These are phyloP conservation scores for Cacatua alba DNA, from an alignment of 2,113 vertebrate species.

Conservation along the genomic window DNA sequence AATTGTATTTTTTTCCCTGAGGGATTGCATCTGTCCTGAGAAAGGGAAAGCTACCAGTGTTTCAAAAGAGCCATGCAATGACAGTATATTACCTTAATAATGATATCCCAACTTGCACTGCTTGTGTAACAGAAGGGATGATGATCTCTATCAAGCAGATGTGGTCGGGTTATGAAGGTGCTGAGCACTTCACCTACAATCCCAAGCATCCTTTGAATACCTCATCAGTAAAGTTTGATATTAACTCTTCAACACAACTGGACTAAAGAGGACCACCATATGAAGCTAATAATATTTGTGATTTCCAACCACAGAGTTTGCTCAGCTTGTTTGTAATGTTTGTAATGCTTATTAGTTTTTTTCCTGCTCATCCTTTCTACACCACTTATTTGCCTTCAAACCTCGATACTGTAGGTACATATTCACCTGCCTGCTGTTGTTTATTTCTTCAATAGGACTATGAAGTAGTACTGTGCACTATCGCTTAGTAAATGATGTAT, in stretches of 20 bases:
- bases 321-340: neutral
- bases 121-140: neutral
- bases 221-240: neutral
- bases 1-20: neutral
- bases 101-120: neutral
- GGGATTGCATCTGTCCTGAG: neutral
- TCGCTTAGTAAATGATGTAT: neutral
- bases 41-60: neutral
- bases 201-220: neutral
- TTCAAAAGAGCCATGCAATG: neutral
- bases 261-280: neutral
- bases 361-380: neutral
- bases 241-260: neutral
- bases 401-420: neutral
- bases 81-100: neutral
- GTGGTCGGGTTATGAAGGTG: neutral
- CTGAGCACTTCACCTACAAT: neutral
- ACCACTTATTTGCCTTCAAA: neutral
- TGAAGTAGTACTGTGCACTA: neutral
- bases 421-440: neutral
- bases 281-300: neutral
- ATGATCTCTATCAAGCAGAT: neutral
- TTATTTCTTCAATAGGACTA: neutral
- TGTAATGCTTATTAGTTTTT: neutral
- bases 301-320: neutral